A percentile compares a stretch with the other conserved stretches of the same genome.
These are phyloP conservation scores for Pentalonia nigronervosa DNA, from an alignment of 1,140 invertebrate genomes.

Conservation along the genomic window DNA sequence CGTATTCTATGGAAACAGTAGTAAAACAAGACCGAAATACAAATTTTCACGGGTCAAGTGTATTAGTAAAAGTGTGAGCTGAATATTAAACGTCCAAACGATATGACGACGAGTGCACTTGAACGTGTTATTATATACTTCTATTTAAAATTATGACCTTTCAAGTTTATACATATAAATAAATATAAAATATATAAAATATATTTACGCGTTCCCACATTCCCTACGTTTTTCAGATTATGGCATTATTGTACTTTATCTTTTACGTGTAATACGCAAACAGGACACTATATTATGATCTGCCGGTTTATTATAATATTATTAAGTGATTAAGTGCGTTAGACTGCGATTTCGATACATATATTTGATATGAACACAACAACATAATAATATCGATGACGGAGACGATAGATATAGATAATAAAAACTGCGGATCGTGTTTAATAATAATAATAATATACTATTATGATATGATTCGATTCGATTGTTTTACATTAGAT, in stretches of 20 bases:
- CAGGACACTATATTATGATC: background rate
- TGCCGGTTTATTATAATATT: background rate
- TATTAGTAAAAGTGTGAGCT: background rate
- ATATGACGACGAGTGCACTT: background rate
- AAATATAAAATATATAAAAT: no score
- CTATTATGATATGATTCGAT: background rate
- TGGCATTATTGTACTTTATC: background rate
- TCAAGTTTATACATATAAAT: background rate
- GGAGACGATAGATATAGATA: background rate
- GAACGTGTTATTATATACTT: conserved; percentile 8
- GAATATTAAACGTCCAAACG: background rate
- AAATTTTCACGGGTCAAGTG: conserved; percentile 19
- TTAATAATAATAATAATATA: background rate
- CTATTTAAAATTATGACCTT: background rate
- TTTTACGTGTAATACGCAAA: background rate
- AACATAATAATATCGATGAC: background rate
- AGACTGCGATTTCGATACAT: background rate
- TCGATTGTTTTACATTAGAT: background rate
- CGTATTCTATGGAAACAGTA: conserved; percentile 11
- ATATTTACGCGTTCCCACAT: background rate
- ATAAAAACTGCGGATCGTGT: background rate
- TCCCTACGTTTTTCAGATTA: background rate
- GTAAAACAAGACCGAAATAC: conserved; percentile 38
- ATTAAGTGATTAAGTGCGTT: background rate
- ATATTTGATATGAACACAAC: background rate